Conservation (phyloP, 2,888 invertebrate species). For the Rhogogaster chlorosoma region DNA sequence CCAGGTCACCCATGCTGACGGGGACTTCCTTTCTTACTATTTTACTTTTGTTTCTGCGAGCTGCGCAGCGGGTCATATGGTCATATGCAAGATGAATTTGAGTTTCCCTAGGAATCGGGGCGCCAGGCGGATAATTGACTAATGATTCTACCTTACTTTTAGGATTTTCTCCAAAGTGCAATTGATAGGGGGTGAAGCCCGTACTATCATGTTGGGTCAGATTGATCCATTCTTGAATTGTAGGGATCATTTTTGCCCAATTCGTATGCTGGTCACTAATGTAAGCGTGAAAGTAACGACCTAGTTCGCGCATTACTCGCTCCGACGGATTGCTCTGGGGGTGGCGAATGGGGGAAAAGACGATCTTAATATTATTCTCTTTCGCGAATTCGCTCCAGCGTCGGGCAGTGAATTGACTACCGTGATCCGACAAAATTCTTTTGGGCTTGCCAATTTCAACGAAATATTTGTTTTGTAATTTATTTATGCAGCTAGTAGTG, state of each 20-base stretch:
- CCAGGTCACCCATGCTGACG: not conserved
- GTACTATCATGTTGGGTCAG: not conserved
- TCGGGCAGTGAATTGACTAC: too few relatives aligned
- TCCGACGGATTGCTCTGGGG: constrained; percentile 56
- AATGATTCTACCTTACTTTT: too few relatives aligned
- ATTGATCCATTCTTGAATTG: not conserved
- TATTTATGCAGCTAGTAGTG: constrained; percentile 51
- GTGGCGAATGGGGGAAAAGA: constrained; percentile 46
- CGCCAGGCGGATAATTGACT: not conserved
- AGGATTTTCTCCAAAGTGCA: not conserved
- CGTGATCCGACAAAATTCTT: too few relatives aligned
- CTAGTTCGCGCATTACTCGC: constrained; percentile 54
- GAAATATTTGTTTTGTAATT: constrained; percentile 37
- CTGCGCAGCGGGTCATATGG: not conserved
- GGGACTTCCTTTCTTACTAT: not conserved
- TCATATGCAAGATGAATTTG: not conserved
- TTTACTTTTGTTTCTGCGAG: not conserved
- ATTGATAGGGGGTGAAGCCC: not conserved
- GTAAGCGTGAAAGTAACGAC: not conserved
- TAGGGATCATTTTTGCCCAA: not conserved
- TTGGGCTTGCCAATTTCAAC: too few relatives aligned
- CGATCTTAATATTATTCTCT: not conserved
- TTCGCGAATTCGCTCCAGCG: constrained; percentile 52
- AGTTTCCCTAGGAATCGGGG: too few relatives aligned
- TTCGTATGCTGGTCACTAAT: too few relatives aligned